These are phyloP conservation scores for Conchocele bisecta DNA, from an alignment of 2,888 invertebrate genomes.

Conservation along the genomic window DNA sequence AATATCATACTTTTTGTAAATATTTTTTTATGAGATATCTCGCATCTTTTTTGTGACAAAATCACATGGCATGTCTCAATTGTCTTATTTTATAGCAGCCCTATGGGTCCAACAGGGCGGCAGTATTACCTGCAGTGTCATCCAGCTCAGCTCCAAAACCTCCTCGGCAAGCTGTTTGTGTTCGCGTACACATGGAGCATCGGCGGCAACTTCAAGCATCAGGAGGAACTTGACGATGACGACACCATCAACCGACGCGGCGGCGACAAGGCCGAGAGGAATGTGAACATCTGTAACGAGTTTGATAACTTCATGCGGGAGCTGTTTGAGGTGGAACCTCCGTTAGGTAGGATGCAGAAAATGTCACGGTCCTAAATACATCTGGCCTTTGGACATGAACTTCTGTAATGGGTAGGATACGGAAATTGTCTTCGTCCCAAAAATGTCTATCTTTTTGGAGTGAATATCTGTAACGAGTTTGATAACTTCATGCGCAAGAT, in stretches of 20 bases:
- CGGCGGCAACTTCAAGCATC: conserved; percentile 79
- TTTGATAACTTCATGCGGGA: conserved; percentile 82
- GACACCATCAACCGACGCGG: conserved; percentile 69
- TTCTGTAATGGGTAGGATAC: background rate
- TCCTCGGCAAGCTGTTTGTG: conserved; percentile 81
- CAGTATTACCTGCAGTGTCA: conserved; percentile 79
- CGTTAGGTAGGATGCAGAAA: conserved; percentile 72
- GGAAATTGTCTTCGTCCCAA: background rate
- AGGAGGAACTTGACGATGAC: conserved; percentile 80
- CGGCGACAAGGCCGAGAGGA: conserved; percentile 61
- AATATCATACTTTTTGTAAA: no score
- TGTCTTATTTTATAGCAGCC: no score
- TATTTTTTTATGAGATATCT: no score
- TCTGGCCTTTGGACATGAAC: background rate
- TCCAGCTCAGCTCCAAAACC: conserved; percentile 74
- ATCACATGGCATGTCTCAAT: no score
- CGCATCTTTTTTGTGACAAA: no score
- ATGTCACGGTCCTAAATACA: background rate
- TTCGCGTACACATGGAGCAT: conserved; percentile 82
- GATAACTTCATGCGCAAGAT: conserved; percentile 81
- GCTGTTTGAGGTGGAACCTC: conserved; percentile 81
- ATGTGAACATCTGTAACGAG: conserved; percentile 80
- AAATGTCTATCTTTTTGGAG: conserved; percentile 16
- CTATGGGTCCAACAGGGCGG: no score
- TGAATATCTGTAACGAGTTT: conserved; percentile 82